Base-by-base conservation (phyloP, 2,888 invertebrate genomes). In the Epistrophella euchroma region DNA sequence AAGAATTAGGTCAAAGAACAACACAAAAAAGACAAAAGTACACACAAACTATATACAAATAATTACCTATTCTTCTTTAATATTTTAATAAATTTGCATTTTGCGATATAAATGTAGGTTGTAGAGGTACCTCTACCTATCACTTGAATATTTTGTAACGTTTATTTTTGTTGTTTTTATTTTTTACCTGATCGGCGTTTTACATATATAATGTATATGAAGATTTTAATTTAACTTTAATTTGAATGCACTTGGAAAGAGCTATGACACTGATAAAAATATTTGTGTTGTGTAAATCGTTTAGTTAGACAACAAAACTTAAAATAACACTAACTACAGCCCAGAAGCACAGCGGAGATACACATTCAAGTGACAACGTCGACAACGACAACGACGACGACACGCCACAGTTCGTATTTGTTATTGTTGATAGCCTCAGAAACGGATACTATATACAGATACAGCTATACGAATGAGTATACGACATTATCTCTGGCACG, bases 241-340 rank as follows among this genome's bases (percentile, higher is more conserved):
- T 60, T 58, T 22, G 13, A 66, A 71, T 84, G 70, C 71, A 71
- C 74, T 62, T 50, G 47, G 47, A 58, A 73, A 55, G 64, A 60
- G 71, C 73, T 74, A 56, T 73, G 74, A 75, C 75, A 79, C 66
- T 35, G 72, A 71, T 71, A 76, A 66, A 74, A 82, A 52, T 56
- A 15, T 28, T 66, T 56, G 66, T 71, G 72, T 80, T 76, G 68
- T 80, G 75, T 80, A 80, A 80, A 85, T 72, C 80, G 72, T 80
- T 85, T 81, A 66, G 70, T 84, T 80, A 72, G 84, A 85, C 79
- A 72, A 80, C 75, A 85, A 85, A 80, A 85, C 60, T 85, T 75
- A 76, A 85, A 85, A 85, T 85, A 85, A 76, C 75, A 75, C 80
- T 58, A 75, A 72, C 71, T 74, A 74, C 32, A 58, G 66, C 37